Evolutionary conservation across 2,888 invertebrate species (phyloP).

Genomic region (Mechanitis messenoides): DNA sequence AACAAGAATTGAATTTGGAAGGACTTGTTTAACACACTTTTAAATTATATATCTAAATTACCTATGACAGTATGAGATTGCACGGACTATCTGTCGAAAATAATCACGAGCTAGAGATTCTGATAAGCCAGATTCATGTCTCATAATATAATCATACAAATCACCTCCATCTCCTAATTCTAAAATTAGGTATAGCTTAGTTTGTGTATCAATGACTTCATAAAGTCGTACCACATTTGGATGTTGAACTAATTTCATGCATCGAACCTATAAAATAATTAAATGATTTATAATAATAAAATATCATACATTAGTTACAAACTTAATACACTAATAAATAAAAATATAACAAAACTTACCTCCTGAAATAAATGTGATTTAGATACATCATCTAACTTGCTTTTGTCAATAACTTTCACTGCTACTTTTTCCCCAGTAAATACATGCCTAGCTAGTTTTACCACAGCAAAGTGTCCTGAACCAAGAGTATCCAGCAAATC

Average conservation of each 20-base stretch:
- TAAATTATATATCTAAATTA: slow-evolving; percentile 56
- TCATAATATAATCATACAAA: slow-evolving; percentile 98
- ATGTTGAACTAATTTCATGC: slow-evolving; percentile 99
- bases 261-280: slow-evolving; percentile 81
- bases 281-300: neutral
- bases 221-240: slow-evolving; percentile 98
- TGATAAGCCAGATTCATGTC: slow-evolving; percentile 91
- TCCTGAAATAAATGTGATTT: slow-evolving; percentile 97
- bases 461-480: slow-evolving; percentile 98
- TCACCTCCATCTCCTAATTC: slow-evolving; percentile 99
- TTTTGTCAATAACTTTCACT: slow-evolving; percentile 99
- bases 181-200: slow-evolving; percentile 96
- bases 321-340: slow-evolving; percentile 7
- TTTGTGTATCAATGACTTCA: slow-evolving; percentile 99
- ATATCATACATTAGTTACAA: neutral
- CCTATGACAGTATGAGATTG: slow-evolving; percentile 98
- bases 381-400: slow-evolving; percentile 96
- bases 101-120: slow-evolving; percentile 92
- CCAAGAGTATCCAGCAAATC: slow-evolving; percentile 98
- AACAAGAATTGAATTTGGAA: slow-evolving; percentile 16
- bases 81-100: slow-evolving; percentile 97
- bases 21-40: neutral
- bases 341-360: slow-evolving; percentile 67
- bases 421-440: slow-evolving; percentile 99
- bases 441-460: slow-evolving; percentile 97